Evolutionary conservation across 30 jellyfish, hydroid and myxozoan species (phyloP).

Genomic region (Rhopilema esculentum): DNA sequence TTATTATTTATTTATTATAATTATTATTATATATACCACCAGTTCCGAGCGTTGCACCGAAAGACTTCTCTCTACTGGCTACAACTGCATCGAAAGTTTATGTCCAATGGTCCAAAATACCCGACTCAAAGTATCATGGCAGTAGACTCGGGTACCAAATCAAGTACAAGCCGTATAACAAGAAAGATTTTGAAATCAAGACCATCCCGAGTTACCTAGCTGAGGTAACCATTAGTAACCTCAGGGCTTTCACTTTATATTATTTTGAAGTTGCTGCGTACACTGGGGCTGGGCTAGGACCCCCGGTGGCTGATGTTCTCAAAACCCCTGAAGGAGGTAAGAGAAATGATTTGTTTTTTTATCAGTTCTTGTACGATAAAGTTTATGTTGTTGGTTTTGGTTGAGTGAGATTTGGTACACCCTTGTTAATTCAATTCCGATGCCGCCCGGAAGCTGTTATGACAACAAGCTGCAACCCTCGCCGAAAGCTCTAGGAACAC

Average conservation of each 20-base stretch:
- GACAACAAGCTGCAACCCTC: too few species aligned
- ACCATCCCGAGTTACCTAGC: conserved; percentile 11
- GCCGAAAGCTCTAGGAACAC: too few species aligned
- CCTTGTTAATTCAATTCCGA: too few species aligned
- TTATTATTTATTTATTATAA: too few species aligned
- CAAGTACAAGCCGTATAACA: conserved; percentile 34
- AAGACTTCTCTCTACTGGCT: conserved; percentile 11
- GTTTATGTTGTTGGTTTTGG: neutral
- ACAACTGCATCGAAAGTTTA: conserved; percentile 36
- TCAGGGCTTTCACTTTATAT: conserved; percentile 68
- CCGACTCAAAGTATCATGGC: conserved; percentile 55
- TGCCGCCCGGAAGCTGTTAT: too few species aligned
- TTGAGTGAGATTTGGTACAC: too few species aligned
- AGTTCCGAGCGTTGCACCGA: conserved; percentile 77
- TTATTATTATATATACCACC: too few species aligned
- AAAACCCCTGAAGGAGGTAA: conserved; percentile 88
- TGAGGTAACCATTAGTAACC: conserved; percentile 5
- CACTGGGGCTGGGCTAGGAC: conserved; percentile 79
- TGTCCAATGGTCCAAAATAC: conserved; percentile 68
- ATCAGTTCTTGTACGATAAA: too few species aligned
- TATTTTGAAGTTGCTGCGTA: conserved; percentile 66
- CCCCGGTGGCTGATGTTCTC: conserved; percentile 37
- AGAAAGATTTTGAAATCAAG: neutral
- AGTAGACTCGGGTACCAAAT: conserved; percentile 60
- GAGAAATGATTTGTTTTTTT: neutral